Conservation (phyloP, 2,888 invertebrate species). For the Lamellibrachia satsuma region DNA sequence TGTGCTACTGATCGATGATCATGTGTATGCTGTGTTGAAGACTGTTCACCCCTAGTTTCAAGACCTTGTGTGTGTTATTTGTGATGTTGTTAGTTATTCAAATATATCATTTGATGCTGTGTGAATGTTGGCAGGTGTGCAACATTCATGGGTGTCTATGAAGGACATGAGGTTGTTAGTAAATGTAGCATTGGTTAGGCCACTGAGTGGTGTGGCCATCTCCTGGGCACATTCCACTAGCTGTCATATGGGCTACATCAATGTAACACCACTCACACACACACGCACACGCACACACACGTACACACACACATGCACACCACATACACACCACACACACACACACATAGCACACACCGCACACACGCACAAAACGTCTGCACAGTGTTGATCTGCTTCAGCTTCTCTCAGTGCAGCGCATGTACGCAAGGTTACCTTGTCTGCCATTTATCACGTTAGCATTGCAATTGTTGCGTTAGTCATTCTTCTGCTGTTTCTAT, state of each 20-base stretch:
- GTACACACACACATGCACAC: neutral
- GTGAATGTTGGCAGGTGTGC: neutral
- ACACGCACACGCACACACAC: neutral
- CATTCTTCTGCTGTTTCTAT: neutral
- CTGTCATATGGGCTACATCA: neutral
- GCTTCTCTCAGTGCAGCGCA: neutral
- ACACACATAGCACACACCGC: neutral
- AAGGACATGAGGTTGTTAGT: neutral
- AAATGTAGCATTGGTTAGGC: neutral
- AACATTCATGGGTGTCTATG: neutral
- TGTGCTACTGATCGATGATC: neutral
- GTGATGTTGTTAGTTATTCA: neutral
- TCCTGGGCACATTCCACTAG: slow-evolving; percentile 10
- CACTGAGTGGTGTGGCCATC: neutral
- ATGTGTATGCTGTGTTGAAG: neutral
- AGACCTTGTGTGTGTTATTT: neutral
- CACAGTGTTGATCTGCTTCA: neutral
- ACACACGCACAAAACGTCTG: neutral
- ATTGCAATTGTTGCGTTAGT: neutral
- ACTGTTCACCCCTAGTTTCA: neutral
- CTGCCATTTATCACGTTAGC: neutral
- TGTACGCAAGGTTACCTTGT: neutral
- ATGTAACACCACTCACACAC: neutral
- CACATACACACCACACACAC: neutral
- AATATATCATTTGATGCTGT: neutral